These are phyloP conservation scores for Aphrocallistes beatrix DNA, from an alignment of 37 sponge, comb jelly and placozoan genomes.

Conservation along the genomic window DNA sequence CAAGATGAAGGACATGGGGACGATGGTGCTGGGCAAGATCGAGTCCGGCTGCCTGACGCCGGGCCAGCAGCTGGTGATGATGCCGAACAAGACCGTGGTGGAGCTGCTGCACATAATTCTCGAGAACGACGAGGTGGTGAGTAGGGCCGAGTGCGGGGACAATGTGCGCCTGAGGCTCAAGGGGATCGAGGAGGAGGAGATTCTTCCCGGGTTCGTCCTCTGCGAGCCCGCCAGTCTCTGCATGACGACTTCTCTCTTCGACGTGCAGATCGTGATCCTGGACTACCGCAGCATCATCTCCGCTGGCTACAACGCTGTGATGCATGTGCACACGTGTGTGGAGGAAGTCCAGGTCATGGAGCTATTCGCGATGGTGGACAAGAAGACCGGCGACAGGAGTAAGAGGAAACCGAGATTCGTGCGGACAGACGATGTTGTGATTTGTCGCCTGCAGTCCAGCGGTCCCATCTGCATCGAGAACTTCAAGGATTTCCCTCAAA, in stretches of 20 bases:
- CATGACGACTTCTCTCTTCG: background rate
- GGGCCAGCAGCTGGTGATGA: slow-evolving; percentile 60
- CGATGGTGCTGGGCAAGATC: slow-evolving; percentile 87
- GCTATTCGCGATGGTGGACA: slow-evolving; percentile 70
- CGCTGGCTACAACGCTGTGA: slow-evolving; percentile 82
- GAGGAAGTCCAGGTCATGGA: slow-evolving; percentile 86
- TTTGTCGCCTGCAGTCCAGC: slow-evolving; percentile 63
- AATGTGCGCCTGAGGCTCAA: slow-evolving; percentile 84
- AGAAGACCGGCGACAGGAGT: slow-evolving; percentile 74
- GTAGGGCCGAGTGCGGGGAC: slow-evolving; percentile 70
- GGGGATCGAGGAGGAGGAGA: slow-evolving; percentile 91
- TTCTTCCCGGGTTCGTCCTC: slow-evolving; percentile 65
- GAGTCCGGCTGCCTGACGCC: slow-evolving; percentile 63
- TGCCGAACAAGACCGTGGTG: slow-evolving; percentile 73
- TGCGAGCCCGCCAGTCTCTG: slow-evolving; percentile 53
- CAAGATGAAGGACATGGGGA: slow-evolving; percentile 97
- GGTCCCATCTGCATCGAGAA: slow-evolving; percentile 86
- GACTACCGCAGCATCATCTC: slow-evolving; percentile 89
- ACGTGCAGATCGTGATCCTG: slow-evolving; percentile 60
- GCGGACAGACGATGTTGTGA: slow-evolving; percentile 75
- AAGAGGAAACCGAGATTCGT: slow-evolving; percentile 73
- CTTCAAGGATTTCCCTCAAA: slow-evolving; percentile 87
- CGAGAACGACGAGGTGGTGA: slow-evolving; percentile 66
- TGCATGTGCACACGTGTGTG: slow-evolving; percentile 81
- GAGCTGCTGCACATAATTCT: background rate